Percentiles rank a stretch among this genome's conserved stretches.
Conservation (phyloP, 64 coral and sea anemone species). For the Dendronephthya gigantea region DNA sequence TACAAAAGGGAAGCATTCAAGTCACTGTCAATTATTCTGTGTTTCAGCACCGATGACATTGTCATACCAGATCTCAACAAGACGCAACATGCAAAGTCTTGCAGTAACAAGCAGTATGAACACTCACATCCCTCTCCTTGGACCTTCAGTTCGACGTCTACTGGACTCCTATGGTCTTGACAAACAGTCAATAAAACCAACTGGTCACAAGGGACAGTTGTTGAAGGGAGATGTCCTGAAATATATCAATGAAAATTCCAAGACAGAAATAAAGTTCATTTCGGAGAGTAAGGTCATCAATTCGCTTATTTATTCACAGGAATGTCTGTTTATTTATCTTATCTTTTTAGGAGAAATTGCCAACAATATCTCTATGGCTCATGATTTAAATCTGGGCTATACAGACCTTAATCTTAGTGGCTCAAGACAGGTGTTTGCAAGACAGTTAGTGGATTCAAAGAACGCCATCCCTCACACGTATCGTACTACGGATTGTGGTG, state of each 20-base stretch:
- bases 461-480: not conserved
- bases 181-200: not conserved
- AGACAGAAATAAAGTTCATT: not conserved
- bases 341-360: not conserved
- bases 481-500: not conserved
- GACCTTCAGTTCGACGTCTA: not conserved
- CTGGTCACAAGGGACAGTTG: not conserved
- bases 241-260: not conserved
- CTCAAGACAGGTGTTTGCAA: not conserved
- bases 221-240: slow-evolving; percentile 5
- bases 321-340: too few species aligned
- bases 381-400: not conserved
- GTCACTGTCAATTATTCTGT: not conserved
- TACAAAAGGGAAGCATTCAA: not conserved
- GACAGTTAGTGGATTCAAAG: not conserved
- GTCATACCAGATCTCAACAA: not conserved
- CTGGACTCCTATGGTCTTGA: not conserved
- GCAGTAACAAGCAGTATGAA: not conserved
- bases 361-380: not conserved
- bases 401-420: not conserved
- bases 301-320: not conserved
- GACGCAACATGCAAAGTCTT: not conserved
- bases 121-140: not conserved
- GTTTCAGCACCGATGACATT: not conserved
- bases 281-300: not conserved